Evolutionary conservation across 2,113 vertebrate species (phyloP).

Genomic region (Crotalus helleri): DNA sequence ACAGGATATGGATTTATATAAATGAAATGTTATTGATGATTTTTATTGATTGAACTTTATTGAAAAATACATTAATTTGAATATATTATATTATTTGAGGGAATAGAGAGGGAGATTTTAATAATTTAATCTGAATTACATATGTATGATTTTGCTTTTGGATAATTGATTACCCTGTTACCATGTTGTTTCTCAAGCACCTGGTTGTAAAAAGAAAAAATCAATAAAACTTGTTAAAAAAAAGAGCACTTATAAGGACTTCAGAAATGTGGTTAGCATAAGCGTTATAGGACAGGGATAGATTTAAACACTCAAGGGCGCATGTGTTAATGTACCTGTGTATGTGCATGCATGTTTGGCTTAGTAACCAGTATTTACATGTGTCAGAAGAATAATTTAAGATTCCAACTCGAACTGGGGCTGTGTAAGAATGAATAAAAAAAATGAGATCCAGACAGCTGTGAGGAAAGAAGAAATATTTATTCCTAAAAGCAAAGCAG

Average conservation of each 20-base stretch:
- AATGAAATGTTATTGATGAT: no score
- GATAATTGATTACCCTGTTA: no score
- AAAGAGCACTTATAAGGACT: conserved; percentile 67
- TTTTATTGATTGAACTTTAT: no score
- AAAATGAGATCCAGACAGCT: not conserved
- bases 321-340: not conserved
- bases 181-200: no score
- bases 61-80: no score
- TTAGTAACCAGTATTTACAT: conserved; percentile 10
- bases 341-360: not conserved
- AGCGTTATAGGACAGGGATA: conserved; percentile 57
- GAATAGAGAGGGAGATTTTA: no score
- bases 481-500: not conserved
- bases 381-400: not conserved
- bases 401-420: not conserved
- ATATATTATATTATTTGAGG: no score
- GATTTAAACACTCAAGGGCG: not conserved
- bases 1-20: no score
- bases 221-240: no score
- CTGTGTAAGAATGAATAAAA: not conserved
- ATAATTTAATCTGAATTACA: no score
- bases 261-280: conserved; percentile 77
- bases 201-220: no score
- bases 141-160: no score
- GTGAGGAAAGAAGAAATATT: not conserved